phyloP scores from a whole-genome alignment of 2,113 vertebrate species.

The Rostratula benghalensis region DNA sequence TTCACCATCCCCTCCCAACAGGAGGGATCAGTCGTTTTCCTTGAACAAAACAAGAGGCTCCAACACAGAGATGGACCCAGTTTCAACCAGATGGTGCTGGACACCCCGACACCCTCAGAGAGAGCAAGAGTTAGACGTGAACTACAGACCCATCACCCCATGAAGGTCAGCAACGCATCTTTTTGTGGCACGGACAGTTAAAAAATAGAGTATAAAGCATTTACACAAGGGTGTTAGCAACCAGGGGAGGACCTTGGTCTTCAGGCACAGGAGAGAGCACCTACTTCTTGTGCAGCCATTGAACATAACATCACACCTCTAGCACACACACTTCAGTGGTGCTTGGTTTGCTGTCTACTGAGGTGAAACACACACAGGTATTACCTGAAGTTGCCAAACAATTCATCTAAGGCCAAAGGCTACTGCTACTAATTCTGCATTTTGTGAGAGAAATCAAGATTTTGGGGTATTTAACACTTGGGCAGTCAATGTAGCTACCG shows the following conservation, averaged over 20 bases:
- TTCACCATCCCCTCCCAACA: accelerated
- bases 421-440: background rate
- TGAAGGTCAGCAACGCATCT: accelerated
- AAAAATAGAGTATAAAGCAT: background rate
- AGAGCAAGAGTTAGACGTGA: background rate
- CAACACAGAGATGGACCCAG: accelerated
- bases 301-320: accelerated
- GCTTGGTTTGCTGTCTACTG: background rate
- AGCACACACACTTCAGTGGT: accelerated
- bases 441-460: background rate
- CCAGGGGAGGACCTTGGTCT: background rate
- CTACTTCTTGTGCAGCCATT: background rate
- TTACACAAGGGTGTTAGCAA: background rate
- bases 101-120: background rate
- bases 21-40: background rate
- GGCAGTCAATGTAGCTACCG: background rate
- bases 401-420: background rate
- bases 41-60: background rate
- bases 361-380: background rate
- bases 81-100: background rate
- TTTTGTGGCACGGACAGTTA: background rate
- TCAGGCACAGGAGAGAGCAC: background rate
- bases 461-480: background rate
- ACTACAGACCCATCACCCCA: background rate
- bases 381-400: background rate